Evolutionary conservation across 2,888 invertebrate genomes (phyloP).

Genomic region (Agrotis segetum): DNA sequence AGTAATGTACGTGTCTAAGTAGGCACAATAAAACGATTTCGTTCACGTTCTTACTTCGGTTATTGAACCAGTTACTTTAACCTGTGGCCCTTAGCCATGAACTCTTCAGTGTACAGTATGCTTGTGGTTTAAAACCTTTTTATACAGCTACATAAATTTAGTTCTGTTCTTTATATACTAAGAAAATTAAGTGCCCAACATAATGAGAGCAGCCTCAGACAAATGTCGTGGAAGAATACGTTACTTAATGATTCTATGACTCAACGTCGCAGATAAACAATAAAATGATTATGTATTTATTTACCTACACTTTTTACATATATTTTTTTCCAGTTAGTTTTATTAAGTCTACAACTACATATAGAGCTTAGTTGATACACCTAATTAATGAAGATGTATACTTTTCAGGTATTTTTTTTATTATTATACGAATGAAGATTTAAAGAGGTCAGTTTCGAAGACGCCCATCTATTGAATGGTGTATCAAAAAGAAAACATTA

Average conservation of each 20-base stretch:
- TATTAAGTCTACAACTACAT: no score
- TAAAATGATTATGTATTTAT: conserved; percentile 12
- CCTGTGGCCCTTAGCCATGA: conserved; percentile 31
- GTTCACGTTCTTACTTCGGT: conserved; percentile 9
- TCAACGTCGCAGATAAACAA: conserved; percentile 35
- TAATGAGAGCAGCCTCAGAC: conserved; percentile 4
- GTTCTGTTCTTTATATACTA: conserved; percentile 3
- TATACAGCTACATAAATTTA: background rate
- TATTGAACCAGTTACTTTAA: conserved; percentile 35
- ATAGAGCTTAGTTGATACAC: no score
- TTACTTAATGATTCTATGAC: conserved; percentile 36
- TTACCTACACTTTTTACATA: background rate
- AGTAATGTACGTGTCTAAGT: conserved; percentile 7
- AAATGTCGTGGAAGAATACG: conserved; percentile 25
- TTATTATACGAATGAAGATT: background rate
- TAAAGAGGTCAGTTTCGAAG: conserved; percentile 8
- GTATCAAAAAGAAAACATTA: conserved; percentile 22
- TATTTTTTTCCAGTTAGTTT: background rate
- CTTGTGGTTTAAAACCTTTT: background rate
- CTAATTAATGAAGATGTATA: background rate
- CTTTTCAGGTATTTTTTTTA: background rate
- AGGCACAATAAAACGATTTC: conserved; percentile 9
- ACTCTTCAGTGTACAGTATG: conserved; percentile 10
- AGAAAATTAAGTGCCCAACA: background rate
- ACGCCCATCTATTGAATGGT: conserved; percentile 14